These are phyloP conservation scores for Chrysocyon brachyurus DNA, from an alignment of 2,797 vertebrate genomes.

Conservation along the genomic window DNA sequence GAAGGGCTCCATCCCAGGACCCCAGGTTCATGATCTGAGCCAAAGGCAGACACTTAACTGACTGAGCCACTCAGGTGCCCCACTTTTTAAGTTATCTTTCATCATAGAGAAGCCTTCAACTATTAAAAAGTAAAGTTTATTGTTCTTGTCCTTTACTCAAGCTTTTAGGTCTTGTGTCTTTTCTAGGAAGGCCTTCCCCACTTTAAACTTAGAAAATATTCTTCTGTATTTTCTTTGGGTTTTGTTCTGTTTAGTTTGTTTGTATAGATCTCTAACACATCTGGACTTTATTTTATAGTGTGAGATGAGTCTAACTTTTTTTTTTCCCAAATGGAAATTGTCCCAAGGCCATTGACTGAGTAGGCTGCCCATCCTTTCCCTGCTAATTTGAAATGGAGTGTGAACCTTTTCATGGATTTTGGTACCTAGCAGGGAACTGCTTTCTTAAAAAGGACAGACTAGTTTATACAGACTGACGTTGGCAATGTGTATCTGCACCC, in stretches of 20 bases:
- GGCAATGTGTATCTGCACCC: neutral
- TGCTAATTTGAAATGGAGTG: slow-evolving; percentile 44
- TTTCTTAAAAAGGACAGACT: slow-evolving; percentile 53
- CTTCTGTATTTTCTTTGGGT: slow-evolving; percentile 50
- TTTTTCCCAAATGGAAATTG: slow-evolving; percentile 36
- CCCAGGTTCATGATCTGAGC: no score
- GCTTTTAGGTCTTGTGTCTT: slow-evolving; percentile 37
- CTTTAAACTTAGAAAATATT: slow-evolving; percentile 59
- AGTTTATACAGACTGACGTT: neutral
- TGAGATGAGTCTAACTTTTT: slow-evolving; percentile 6
- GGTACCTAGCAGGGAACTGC: slow-evolving; percentile 16
- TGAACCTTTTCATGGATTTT: slow-evolving; percentile 56
- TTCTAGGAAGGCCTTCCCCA: slow-evolving; percentile 10
- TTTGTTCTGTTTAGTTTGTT: neutral
- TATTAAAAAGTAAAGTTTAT: slow-evolving; percentile 10
- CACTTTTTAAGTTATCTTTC: neutral
- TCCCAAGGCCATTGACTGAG: neutral
- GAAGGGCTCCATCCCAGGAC: no score
- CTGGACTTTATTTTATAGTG: slow-evolving; percentile 45
- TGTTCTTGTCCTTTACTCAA: neutral
- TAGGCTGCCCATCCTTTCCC: neutral
- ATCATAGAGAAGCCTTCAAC: neutral
- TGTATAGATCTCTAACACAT: slow-evolving; percentile 27
- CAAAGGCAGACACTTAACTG: no score
- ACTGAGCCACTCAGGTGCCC: no score